phyloP scores from a whole-genome alignment of 2,797 vertebrate genomes.

The Falco biarmicus region DNA sequence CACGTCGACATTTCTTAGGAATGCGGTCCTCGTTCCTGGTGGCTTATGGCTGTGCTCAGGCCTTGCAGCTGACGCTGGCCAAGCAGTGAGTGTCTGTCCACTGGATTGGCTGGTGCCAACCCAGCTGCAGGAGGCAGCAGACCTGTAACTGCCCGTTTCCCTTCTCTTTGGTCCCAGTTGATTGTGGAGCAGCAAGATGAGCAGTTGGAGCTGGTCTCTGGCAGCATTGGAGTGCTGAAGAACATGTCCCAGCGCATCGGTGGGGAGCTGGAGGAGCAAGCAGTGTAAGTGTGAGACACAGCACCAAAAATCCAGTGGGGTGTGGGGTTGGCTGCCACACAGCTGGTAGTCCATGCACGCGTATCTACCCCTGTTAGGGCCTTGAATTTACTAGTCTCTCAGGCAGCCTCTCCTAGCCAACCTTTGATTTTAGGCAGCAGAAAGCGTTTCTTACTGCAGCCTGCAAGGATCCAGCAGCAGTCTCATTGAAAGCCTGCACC shows the following conservation, averaged over 20 bases:
- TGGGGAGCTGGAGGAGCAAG: constrained; percentile 95
- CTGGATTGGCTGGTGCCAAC: neutral
- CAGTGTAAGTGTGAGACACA: constrained; percentile 85
- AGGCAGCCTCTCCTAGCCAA: neutral
- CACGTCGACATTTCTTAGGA: constrained; percentile 20
- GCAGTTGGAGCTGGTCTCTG: constrained; percentile 96
- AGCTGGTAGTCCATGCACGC: neutral
- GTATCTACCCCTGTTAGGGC: neutral
- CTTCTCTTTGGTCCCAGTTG: constrained; percentile 80
- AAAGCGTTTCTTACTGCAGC: neutral
- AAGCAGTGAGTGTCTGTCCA: neutral
- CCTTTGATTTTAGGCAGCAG: neutral
- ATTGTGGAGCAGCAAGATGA: constrained; percentile 96
- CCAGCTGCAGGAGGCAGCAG: neutral
- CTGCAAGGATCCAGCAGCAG: neutral
- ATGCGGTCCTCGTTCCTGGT: neutral
- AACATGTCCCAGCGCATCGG: constrained; percentile 99
- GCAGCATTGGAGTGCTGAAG: constrained; percentile 96
- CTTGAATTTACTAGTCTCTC: neutral
- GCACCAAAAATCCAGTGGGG: rapidly evolving
- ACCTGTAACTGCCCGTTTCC: constrained; percentile 54
- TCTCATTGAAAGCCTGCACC: neutral
- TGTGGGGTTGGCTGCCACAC: neutral
- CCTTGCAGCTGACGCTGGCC: constrained; percentile 39
- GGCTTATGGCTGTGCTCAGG: constrained; percentile 36